Conservation (phyloP, 2,113 vertebrate species). For the Acanthochromis polyacanthus region DNA sequence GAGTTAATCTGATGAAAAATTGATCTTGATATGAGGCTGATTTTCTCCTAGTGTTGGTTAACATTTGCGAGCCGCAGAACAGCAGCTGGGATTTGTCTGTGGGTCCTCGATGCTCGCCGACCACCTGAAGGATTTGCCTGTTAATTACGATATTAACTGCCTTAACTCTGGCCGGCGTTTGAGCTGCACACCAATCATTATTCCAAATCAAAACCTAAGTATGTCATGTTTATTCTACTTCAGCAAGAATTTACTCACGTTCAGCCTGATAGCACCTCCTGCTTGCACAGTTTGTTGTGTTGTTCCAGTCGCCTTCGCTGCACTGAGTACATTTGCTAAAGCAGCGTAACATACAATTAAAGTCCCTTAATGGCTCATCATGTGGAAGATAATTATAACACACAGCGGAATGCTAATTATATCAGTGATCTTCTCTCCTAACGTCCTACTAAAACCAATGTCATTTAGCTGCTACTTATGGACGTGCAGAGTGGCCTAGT, state of each 20-base stretch:
- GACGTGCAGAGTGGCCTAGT: conserved; percentile 68
- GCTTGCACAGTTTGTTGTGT: conserved; percentile 20
- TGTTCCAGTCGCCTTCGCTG: conserved; percentile 6
- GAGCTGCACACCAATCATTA: neutral
- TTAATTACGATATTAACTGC: conserved; percentile 26
- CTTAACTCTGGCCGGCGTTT: neutral
- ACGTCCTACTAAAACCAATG: conserved; percentile 83
- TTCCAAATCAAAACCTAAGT: neutral
- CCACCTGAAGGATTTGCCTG: conserved; percentile 32
- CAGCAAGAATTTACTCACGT: conserved; percentile 11
- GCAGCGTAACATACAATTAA: conserved; percentile 67
- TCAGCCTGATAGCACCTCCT: conserved; percentile 26
- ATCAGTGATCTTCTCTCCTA: conserved; percentile 70
- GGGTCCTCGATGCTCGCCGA: neutral
- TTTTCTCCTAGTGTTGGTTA: neutral
- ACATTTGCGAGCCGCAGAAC: neutral
- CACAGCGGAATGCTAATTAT: conserved; percentile 79
- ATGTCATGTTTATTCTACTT: conserved; percentile 27
- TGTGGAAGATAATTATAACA: conserved; percentile 78
- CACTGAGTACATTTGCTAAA: conserved; percentile 58
- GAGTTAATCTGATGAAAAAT: conserved; percentile 11
- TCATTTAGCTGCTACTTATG: conserved; percentile 74
- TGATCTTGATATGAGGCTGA: conserved; percentile 4
- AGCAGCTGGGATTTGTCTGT: neutral
- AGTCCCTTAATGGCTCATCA: conserved; percentile 70